Evolutionary conservation across 1,140 invertebrate species (phyloP), one percentile per base, ranked within the genome.

Genomic region (Aricia agestis): DNA sequence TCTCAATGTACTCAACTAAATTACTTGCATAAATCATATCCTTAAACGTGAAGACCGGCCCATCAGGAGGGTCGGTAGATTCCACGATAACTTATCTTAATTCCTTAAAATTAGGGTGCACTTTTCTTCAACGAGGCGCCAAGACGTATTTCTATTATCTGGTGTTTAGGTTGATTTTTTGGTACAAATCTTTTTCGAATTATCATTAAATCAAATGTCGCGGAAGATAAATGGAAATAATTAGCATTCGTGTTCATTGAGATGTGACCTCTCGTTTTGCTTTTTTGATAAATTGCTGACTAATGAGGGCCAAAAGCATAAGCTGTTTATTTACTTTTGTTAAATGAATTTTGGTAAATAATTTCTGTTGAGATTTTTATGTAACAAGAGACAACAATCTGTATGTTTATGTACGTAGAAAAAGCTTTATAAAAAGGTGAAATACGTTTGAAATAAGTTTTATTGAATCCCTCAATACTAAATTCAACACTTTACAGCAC

Each of bases 1-100:
- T 83, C 81, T 87, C 79, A 84, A 84, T 86, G 84, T 87, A 86
- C 83, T 90, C 88, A 85, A 88, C 81, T 85, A 87, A 90, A 87
- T 90, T 87, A 88, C 87, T 87, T 84, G 82, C 83, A 88, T 90
- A 90, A 88, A 88, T 90, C 87, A 88, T 89, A 87, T 87, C 84
- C 84, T 52, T 36, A 82, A 87, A 87, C 84, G 85, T 85, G 82
- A 88, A 79, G 82, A 90, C 74, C 78, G 78, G 75, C 74, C 78
- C 72, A 74, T 78, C 75, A 70, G 69, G 72, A 74, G 74, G 70
- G 71, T 66, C 69, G 63, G 59, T 66, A 70, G 58, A 67, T 69
- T 61, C 72, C 63, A 18, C 71, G 70, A 81, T 72, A 75, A 70
- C 36, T 61, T 67, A 75, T 77, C 72, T 68, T 77, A 76, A 57